phyloP scores from a whole-genome alignment of 2,888 invertebrate species.

The Dascillus cervinus region DNA sequence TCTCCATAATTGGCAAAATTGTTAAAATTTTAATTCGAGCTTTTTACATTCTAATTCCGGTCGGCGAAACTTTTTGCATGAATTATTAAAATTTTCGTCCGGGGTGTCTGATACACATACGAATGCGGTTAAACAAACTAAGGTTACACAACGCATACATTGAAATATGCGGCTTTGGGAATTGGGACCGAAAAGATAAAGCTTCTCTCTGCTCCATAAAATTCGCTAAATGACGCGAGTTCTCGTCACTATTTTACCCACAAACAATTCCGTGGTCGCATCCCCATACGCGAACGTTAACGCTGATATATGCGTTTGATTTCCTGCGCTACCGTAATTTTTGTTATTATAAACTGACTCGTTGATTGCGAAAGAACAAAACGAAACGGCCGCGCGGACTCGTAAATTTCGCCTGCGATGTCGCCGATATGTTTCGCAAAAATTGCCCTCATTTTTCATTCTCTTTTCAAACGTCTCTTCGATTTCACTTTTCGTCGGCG shows the following conservation, averaged over 20 bases:
- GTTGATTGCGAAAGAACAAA: constrained; percentile 14
- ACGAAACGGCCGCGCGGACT: not conserved
- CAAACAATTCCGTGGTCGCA: constrained; percentile 36
- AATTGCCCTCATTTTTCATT: constrained; percentile 22
- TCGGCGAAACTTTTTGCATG: no score
- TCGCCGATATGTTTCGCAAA: no score
- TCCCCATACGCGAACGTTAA: constrained; percentile 36
- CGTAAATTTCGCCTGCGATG: not conserved
- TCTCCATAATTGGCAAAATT: no score
- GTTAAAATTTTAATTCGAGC: no score
- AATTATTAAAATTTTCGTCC: no score
- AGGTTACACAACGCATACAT: not conserved
- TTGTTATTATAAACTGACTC: constrained; percentile 24
- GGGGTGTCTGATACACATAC: not conserved
- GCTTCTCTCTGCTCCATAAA: constrained; percentile 33
- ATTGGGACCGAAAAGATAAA: constrained; percentile 34
- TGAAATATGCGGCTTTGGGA: constrained; percentile 26
- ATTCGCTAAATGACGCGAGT: constrained; percentile 37
- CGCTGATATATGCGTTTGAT: constrained; percentile 41
- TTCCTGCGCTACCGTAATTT: constrained; percentile 29
- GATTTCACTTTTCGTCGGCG: constrained; percentile 25
- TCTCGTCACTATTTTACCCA: constrained; percentile 40
- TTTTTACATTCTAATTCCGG: no score
- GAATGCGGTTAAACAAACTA: not conserved
- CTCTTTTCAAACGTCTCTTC: constrained; percentile 21